Percentiles rank a stretch among this genome's conserved stretches.
Conservation (phyloP, 2,888 invertebrate species). For the Tinea pellionella region DNA sequence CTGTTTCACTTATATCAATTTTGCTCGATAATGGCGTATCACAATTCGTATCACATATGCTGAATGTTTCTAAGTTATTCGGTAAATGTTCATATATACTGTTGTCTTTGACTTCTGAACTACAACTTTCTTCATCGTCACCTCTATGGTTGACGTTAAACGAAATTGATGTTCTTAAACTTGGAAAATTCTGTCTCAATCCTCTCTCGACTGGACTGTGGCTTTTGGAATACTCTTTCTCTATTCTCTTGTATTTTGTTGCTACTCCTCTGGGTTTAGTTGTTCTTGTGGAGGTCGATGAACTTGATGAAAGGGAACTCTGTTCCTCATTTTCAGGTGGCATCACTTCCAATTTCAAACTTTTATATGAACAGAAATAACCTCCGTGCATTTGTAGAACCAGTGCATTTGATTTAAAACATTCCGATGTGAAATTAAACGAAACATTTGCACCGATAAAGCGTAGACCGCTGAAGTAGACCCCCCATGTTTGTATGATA, state of each 20-base stretch:
- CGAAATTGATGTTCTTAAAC: slow-evolving; percentile 40
- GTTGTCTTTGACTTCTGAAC: slow-evolving; percentile 28
- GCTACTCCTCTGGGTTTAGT: slow-evolving; percentile 49
- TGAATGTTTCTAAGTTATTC: slow-evolving; percentile 44
- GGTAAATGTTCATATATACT: slow-evolving; percentile 59
- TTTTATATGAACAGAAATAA: slow-evolving; percentile 77
- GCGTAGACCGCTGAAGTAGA: slow-evolving; percentile 85
- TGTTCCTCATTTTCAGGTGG: slow-evolving; percentile 59
- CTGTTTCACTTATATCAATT: slow-evolving; percentile 60
- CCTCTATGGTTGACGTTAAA: slow-evolving; percentile 35
- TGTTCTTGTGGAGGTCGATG: slow-evolving; percentile 45
- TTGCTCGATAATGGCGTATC: slow-evolving; percentile 36
- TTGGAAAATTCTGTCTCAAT: slow-evolving; percentile 48
- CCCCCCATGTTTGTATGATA: slow-evolving; percentile 83
- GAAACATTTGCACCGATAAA: slow-evolving; percentile 78
- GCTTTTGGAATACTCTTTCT: slow-evolving; percentile 59
- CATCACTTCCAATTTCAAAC: slow-evolving; percentile 59
- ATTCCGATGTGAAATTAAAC: slow-evolving; percentile 74
- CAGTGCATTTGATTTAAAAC: slow-evolving; percentile 78
- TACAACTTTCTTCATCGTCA: slow-evolving; percentile 23
- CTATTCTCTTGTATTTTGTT: slow-evolving; percentile 36
- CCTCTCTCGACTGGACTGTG: slow-evolving; percentile 56
- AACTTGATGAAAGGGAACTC: slow-evolving; percentile 51
- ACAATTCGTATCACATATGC: slow-evolving; percentile 36
- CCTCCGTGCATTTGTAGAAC: slow-evolving; percentile 91